Evolutionary conservation across 2,113 vertebrate genomes (phyloP).

Genomic region (Stegastes partitus): DNA sequence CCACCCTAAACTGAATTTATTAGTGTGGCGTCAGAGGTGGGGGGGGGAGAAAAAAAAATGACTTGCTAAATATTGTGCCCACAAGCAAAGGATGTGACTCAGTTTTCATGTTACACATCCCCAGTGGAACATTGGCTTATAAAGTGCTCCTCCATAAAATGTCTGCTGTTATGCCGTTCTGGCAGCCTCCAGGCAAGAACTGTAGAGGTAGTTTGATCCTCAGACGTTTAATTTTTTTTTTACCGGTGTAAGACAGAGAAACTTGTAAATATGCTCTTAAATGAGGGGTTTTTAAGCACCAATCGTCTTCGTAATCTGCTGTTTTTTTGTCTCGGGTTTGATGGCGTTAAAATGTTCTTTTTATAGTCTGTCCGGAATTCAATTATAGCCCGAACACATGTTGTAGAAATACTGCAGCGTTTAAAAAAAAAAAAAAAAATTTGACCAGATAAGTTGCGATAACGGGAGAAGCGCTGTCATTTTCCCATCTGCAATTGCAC

Average conservation of each 20-base stretch:
- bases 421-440: too few relatives aligned
- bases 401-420: not conserved
- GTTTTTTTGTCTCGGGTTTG: conserved; percentile 19
- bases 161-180: conserved; percentile 56
- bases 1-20: conserved; percentile 55
- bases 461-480: not conserved
- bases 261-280: conserved; percentile 29
- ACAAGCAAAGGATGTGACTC: conserved; percentile 67
- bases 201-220: conserved; percentile 54
- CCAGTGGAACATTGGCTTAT: conserved; percentile 71
- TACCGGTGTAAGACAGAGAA: conserved; percentile 20
- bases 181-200: conserved; percentile 63
- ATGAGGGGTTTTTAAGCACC: conserved; percentile 11
- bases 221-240: conserved; percentile 33
- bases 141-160: conserved; percentile 73
- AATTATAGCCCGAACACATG: conserved; percentile 14
- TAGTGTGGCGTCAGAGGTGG: conserved; percentile 4
- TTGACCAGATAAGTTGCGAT: conserved; percentile 33
- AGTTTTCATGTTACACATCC: conserved; percentile 68
- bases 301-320: conserved; percentile 17
- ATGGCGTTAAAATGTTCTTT: not conserved
- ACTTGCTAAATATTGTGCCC: conserved; percentile 70
- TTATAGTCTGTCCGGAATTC: conserved; percentile 19
- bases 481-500: conserved; percentile 2
- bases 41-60: conserved; percentile 47